Evolutionary conservation across 2,797 vertebrate species (phyloP).

Genomic region (Gila robusta): DNA sequence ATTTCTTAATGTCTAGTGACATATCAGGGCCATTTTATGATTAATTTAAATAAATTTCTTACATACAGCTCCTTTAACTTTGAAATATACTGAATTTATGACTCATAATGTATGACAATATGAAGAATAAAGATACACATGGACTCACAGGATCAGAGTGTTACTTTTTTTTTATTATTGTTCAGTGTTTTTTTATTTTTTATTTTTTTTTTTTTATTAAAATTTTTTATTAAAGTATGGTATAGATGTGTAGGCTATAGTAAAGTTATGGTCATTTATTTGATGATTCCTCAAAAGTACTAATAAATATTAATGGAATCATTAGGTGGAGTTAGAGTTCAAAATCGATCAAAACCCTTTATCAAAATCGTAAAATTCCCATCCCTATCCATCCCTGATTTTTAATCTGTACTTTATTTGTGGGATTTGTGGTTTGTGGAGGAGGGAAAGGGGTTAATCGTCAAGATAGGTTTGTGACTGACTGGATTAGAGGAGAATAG

Average conservation of each 20-base stretch:
- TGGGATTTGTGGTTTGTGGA: constrained; percentile 62
- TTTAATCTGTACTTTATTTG: constrained; percentile 64
- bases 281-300: background rate
- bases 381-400: background rate
- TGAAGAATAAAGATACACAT: background rate
- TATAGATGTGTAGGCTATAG: background rate
- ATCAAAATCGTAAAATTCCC: background rate
- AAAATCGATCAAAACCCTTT: background rate
- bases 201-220: background rate
- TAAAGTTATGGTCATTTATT: background rate
- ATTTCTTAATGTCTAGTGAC: too few species aligned
- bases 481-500: constrained; percentile 75
- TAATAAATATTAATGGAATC: background rate
- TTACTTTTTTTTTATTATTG: background rate
- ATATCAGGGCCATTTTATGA: too few species aligned
- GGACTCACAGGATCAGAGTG: background rate
- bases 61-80: too few species aligned
- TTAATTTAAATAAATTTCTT: too few species aligned
- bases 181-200: background rate
- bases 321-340: background rate
- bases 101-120: background rate
- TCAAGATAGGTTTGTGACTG: constrained; percentile 75
- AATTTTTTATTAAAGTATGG: background rate
- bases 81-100: background rate
- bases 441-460: constrained; percentile 73